Percentiles rank a stretch among this genome's conserved stretches.
Evolutionary conservation across 2,113 vertebrate genomes (phyloP).

Genomic region (Tragelaphus strepsiceros): DNA sequence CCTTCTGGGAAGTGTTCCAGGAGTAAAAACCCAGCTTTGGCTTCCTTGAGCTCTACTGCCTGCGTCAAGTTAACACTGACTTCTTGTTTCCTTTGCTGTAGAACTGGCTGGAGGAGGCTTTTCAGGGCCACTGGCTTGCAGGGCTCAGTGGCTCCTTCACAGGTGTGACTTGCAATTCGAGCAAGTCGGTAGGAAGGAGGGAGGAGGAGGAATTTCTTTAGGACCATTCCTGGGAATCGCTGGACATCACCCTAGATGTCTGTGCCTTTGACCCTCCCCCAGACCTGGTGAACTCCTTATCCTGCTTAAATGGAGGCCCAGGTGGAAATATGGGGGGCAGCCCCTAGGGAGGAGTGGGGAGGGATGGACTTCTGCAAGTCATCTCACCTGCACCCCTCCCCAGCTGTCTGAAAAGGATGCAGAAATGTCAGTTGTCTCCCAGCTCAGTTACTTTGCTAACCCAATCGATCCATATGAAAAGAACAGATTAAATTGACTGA

Average conservation of each 20-base stretch:
- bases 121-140: not conserved
- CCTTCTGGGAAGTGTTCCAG: not conserved
- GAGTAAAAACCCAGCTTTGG: not conserved
- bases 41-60: not conserved
- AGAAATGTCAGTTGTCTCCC: constrained; percentile 86
- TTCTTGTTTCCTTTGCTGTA: not conserved
- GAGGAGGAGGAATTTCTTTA: too few species aligned
- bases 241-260: not conserved
- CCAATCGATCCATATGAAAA: constrained; percentile 91
- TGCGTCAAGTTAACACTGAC: not conserved
- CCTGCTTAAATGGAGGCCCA: not conserved
- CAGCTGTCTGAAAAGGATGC: constrained; percentile 73
- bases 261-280: not conserved
- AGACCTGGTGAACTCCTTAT: not conserved
- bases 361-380: not conserved
- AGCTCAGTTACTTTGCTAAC: constrained; percentile 83
- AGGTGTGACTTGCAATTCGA: not conserved
- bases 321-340: not conserved
- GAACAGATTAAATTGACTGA: constrained; percentile 92
- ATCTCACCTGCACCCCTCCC: too few species aligned
- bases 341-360: too few species aligned
- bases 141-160: not conserved
- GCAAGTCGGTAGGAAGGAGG: not conserved
- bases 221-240: not conserved
- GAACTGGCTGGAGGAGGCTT: not conserved